Percentiles rank a stretch among this genome's conserved stretches.
These are phyloP conservation scores for Benthosema pterotum DNA, from an alignment of 2,797 vertebrate genomes.

Conservation along the genomic window DNA sequence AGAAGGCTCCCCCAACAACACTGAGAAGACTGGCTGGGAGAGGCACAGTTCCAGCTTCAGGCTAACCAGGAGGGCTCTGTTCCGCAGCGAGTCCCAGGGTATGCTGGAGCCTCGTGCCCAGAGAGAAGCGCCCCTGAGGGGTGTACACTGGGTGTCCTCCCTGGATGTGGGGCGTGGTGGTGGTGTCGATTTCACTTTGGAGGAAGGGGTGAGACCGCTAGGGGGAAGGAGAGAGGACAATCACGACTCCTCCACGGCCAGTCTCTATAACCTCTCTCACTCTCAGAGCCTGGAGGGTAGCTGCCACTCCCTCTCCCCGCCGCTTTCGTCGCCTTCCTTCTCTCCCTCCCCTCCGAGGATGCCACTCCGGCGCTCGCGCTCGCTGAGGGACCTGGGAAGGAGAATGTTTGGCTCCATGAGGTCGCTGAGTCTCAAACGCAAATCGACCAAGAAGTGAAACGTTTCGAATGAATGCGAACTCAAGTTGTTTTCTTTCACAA, in stretches of 20 bases:
- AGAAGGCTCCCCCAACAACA: conserved; percentile 68
- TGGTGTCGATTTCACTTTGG: conserved; percentile 43
- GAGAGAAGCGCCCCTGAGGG: conserved; percentile 60
- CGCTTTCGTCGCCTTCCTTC: conserved; percentile 81
- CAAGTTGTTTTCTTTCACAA: conserved; percentile 28
- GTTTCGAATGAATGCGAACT: conserved; percentile 39
- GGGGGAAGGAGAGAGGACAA: conserved; percentile 71
- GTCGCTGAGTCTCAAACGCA: conserved; percentile 81
- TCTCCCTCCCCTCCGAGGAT: conserved; percentile 76
- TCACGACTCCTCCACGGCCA: conserved; percentile 79
- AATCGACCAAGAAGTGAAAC: conserved; percentile 78
- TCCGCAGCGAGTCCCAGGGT: conserved; percentile 83
- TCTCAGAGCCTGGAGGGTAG: conserved; percentile 82
- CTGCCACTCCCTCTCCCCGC: conserved; percentile 73
- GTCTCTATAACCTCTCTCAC: conserved; percentile 80
- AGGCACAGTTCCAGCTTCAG: conserved; percentile 75
- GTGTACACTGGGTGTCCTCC: conserved; percentile 82
- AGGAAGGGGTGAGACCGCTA: conserved; percentile 58
- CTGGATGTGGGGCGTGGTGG: conserved; percentile 78
- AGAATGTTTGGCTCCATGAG: conserved; percentile 84
- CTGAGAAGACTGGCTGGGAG: conserved; percentile 73
- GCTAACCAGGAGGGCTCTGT: conserved; percentile 77
- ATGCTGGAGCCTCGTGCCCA: conserved; percentile 71
- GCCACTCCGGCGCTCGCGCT: conserved; percentile 80
- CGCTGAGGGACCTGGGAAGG: conserved; percentile 83